Percentiles rank a stretch among this genome's conserved stretches.
Conservation (phyloP, 2,888 invertebrate species). For the Nesidiocoris tenuis region DNA sequence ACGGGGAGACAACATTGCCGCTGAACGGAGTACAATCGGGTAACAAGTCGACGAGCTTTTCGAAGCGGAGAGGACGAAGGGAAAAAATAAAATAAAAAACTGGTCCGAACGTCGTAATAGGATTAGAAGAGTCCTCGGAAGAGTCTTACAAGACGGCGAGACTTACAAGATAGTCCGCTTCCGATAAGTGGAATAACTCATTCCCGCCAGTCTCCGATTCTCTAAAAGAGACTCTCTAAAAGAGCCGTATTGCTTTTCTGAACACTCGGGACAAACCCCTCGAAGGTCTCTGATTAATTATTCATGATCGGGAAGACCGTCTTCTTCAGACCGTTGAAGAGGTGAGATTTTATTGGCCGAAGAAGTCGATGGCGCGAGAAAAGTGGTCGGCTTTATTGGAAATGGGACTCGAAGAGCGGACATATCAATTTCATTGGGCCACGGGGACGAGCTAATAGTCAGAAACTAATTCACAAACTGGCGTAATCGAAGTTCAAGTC, state of each 20-base stretch:
- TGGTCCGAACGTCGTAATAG: conserved; percentile 30
- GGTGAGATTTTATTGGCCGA: neutral
- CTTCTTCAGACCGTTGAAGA: neutral
- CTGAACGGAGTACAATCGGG: neutral
- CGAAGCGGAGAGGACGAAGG: neutral
- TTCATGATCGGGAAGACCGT: conserved; percentile 20
- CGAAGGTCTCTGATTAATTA: conserved; percentile 13
- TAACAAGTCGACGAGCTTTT: conserved; percentile 26
- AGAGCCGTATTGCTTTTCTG: neutral
- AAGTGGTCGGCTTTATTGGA: neutral
- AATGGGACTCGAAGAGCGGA: neutral
- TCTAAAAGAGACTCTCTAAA: no score
- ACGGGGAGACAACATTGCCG: conserved; percentile 5
- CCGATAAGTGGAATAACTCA: conserved; percentile 36
- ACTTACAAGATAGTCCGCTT: conserved; percentile 35
- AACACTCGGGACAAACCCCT: neutral
- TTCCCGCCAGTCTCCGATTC: neutral
- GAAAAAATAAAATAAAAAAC: conserved; percentile 6
- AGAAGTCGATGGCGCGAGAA: neutral
- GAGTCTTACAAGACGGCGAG: conserved; percentile 22
- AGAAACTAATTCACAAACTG: no score
- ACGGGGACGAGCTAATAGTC: no score
- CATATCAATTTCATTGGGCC: neutral
- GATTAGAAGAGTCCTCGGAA: conserved; percentile 28
- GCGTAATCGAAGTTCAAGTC: no score